These are phyloP conservation scores for Pinna nobilis DNA, from an alignment of 1,140 invertebrate genomes.

Conservation along the genomic window DNA sequence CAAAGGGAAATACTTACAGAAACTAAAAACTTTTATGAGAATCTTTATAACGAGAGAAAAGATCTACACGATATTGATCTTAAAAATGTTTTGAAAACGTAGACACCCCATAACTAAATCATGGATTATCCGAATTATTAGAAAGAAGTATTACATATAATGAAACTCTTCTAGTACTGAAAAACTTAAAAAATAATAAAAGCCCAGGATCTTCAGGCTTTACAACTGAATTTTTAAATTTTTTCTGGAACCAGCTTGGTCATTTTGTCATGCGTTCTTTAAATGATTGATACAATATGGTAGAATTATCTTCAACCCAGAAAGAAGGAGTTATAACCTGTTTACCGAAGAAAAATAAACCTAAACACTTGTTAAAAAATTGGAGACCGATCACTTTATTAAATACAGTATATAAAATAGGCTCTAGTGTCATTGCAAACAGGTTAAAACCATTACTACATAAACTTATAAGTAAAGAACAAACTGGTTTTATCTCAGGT, in stretches of 20 bases:
- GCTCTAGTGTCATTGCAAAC: neutral
- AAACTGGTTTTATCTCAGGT: too few relatives aligned
- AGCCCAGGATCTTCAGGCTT: constrained; percentile 5
- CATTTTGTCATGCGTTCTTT: constrained; percentile 1
- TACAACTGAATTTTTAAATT: constrained; percentile 11
- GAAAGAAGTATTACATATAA: constrained; percentile 1
- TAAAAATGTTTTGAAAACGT: too few relatives aligned
- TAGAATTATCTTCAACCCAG: neutral
- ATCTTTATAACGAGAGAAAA: too few relatives aligned
- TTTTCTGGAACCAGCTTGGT: constrained; percentile 9
- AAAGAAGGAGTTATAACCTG: constrained; percentile 13
- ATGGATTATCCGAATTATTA: neutral
- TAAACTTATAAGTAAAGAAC: constrained; percentile 6
- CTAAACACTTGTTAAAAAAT: constrained; percentile 1
- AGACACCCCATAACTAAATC: neutral
- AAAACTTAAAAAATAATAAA: constrained; percentile 16
- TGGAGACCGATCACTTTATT: constrained; percentile 21
- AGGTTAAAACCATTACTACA: constrained; percentile 9
- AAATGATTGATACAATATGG: neutral
- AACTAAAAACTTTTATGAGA: too few relatives aligned
- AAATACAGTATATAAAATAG: constrained; percentile 29
- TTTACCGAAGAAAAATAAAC: constrained; percentile 15
- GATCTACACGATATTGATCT: too few relatives aligned
- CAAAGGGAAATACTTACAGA: too few relatives aligned
- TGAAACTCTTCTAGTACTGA: constrained; percentile 4